Evolutionary conservation across 92 coral and sea anemone genomes (phyloP).

Genomic region (Siderastrea siderea): DNA sequence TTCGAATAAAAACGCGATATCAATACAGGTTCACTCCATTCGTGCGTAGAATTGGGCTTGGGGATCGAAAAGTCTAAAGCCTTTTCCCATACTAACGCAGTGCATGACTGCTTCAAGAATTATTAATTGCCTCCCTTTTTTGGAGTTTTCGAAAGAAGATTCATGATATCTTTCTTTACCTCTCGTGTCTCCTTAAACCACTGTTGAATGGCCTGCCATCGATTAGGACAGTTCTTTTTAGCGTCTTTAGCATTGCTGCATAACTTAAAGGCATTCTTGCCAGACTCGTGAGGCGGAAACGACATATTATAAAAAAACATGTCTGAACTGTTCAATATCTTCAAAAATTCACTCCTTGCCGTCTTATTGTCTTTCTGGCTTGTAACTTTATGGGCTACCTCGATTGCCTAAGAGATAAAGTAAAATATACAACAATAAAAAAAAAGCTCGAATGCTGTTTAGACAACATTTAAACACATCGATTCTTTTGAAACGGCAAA

Average conservation of each 20-base stretch:
- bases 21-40: too few relatives aligned
- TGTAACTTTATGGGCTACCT: constrained; percentile 76
- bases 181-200: constrained; percentile 84
- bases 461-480: neutral
- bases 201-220: constrained; percentile 89
- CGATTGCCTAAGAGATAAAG: constrained; percentile 63
- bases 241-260: constrained; percentile 87
- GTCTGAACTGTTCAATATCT: constrained; percentile 60
- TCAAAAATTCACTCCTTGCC: constrained; percentile 62
- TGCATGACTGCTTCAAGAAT: too few relatives aligned
- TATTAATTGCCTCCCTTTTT: neutral
- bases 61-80: too few relatives aligned
- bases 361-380: constrained; percentile 47
- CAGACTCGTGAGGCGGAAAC: constrained; percentile 84
- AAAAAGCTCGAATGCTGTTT: neutral
- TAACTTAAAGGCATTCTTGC: constrained; percentile 69
- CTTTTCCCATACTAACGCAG: too few relatives aligned
- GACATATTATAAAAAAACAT: constrained; percentile 77
- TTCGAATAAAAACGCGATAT: too few relatives aligned
- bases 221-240: constrained; percentile 80
- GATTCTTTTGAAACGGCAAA: neutral
- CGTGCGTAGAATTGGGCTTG: too few relatives aligned
- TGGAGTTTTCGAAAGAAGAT: neutral
- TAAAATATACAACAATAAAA: neutral
- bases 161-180: constrained; percentile 37